Evolutionary conservation across 1,140 invertebrate genomes (phyloP).

Genomic region (Drosophila gunungcola): DNA sequence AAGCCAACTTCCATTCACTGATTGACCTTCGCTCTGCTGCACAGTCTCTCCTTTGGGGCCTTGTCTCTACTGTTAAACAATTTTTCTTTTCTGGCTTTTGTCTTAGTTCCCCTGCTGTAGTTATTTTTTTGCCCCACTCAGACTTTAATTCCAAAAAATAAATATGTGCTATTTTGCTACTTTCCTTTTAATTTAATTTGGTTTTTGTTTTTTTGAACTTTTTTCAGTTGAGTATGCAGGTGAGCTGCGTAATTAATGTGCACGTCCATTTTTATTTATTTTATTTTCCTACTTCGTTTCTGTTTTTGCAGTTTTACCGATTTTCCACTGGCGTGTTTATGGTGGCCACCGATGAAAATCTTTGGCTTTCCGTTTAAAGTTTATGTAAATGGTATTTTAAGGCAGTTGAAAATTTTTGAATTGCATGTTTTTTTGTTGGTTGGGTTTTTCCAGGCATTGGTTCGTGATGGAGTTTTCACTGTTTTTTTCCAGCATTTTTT

Average conservation of each 20-base stretch:
- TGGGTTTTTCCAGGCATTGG: conserved; percentile 12
- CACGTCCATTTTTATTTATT: conserved; percentile 37
- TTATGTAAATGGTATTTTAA: conserved; percentile 31
- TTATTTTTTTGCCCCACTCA: conserved; percentile 43
- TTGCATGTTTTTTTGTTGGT: conserved; percentile 15
- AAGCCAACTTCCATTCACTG: background rate
- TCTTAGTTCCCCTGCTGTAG: background rate
- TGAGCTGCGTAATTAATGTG: conserved; percentile 50
- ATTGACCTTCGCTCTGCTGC: conserved; percentile 17
- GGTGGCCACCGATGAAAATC: conserved; percentile 16
- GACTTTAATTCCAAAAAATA: conserved; percentile 34
- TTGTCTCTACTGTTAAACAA: background rate
- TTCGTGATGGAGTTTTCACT: conserved; percentile 48
- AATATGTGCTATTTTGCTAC: conserved; percentile 12
- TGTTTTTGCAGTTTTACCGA: conserved; percentile 1
- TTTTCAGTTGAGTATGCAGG: conserved; percentile 7
- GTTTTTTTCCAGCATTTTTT: conserved; percentile 7
- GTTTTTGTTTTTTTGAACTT: conserved; percentile 8
- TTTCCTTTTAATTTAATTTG: conserved; percentile 1
- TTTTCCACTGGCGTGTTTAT: conserved; percentile 54
- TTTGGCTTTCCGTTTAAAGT: conserved; percentile 22
- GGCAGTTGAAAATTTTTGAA: conserved; percentile 28
- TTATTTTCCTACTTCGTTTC: background rate
- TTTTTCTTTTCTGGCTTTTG: conserved; percentile 2
- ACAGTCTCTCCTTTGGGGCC: background rate